These are phyloP conservation scores for Aptenodytes forsteri DNA, from an alignment of 2,113 vertebrate genomes.

Conservation along the genomic window DNA sequence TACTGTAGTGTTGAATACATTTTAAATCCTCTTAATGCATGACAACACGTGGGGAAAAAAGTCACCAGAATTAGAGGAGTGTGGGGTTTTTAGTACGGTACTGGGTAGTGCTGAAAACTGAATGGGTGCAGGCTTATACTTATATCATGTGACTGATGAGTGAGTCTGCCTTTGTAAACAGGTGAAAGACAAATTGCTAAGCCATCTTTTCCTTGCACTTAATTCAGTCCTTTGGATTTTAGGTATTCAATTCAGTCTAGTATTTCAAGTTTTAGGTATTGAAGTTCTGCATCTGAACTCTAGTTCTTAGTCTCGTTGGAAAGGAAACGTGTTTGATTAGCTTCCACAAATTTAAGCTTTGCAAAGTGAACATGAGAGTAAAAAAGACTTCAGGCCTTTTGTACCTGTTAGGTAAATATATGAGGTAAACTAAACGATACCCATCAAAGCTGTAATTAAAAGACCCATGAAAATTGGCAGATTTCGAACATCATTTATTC, in stretches of 20 bases:
- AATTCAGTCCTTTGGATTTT: background rate
- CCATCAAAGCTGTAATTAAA: slow-evolving; percentile 35
- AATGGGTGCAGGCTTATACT: background rate
- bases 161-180: background rate
- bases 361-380: background rate
- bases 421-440: background rate
- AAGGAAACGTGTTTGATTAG: background rate
- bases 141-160: background rate
- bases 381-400: background rate
- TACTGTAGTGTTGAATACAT: background rate
- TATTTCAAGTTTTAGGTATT: background rate
- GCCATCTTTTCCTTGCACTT: background rate
- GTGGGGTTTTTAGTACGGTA: background rate
- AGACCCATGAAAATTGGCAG: slow-evolving; percentile 2
- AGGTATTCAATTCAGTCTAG: background rate
- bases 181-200: background rate
- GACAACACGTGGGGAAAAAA: background rate
- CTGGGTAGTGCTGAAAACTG: background rate
- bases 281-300: background rate
- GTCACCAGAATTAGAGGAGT: background rate
- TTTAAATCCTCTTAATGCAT: background rate
- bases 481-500: background rate
- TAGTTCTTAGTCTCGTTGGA: background rate
- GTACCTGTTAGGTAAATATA: background rate
- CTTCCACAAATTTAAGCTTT: background rate